Conservation (phyloP, 2,888 invertebrate species). For the Nasonovia ribisnigri region DNA sequence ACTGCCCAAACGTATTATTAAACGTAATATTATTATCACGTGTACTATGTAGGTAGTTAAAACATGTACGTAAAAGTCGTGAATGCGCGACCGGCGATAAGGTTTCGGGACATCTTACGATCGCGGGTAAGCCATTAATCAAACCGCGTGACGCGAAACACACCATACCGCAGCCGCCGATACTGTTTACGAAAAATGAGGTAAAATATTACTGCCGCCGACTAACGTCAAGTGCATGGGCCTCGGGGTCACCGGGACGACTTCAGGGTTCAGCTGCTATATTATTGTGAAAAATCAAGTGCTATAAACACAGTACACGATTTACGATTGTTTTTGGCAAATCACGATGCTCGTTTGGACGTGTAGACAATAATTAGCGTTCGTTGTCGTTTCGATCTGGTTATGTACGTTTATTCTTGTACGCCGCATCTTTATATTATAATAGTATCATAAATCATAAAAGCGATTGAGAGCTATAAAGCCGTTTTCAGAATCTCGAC, state of each 20-base stretch:
- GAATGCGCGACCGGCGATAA: slow-evolving; percentile 20
- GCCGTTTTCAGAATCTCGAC: background rate
- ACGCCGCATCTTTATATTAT: background rate
- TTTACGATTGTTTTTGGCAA: background rate
- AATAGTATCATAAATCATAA: background rate
- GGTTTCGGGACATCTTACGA: slow-evolving; percentile 12
- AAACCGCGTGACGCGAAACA: background rate
- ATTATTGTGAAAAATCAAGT: background rate
- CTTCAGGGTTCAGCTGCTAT: background rate
- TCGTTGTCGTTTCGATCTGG: background rate
- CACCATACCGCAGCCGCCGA: background rate
- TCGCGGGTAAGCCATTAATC: slow-evolving; percentile 44
- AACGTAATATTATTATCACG: slow-evolving; percentile 26
- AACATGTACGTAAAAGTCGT: background rate
- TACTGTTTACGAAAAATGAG: background rate
- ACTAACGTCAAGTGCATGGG: background rate
- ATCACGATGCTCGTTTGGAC: background rate
- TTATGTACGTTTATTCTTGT: background rate
- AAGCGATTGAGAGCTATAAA: background rate
- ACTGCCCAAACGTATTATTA: slow-evolving; percentile 11
- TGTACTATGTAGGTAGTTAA: background rate
- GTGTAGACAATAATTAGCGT: background rate
- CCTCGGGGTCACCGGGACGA: background rate
- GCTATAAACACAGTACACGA: background rate
- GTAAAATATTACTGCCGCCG: background rate